phyloP scores from a whole-genome alignment of 35 echinoderm and acorn worm genomes.

The Patiria miniata region DNA sequence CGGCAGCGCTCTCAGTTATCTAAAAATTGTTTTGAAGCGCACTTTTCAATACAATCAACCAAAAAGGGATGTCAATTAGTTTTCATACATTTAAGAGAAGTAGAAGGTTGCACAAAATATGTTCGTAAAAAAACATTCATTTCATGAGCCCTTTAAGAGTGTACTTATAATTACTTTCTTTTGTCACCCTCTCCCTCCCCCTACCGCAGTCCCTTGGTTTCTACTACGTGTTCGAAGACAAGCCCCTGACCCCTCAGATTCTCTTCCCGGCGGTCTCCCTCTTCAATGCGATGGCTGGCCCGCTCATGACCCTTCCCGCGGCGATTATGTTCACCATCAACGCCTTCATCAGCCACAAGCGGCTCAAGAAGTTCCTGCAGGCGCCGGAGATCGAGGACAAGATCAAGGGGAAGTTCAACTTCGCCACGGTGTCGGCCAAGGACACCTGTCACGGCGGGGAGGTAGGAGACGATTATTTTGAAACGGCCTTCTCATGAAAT shows the following conservation, averaged over 20 bases:
- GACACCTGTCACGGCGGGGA: background rate
- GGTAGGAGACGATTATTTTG: slow-evolving; percentile 41
- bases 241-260: slow-evolving; percentile 74
- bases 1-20: too few relatives aligned
- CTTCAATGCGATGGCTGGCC: slow-evolving; percentile 83
- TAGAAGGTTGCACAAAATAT: too few relatives aligned
- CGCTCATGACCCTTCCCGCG: slow-evolving; percentile 69
- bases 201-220: slow-evolving; percentile 46
- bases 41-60: too few relatives aligned
- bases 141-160: too few relatives aligned
- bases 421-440: slow-evolving; percentile 57
- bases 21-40: too few relatives aligned
- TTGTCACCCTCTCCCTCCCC: too few relatives aligned
- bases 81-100: too few relatives aligned
- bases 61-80: too few relatives aligned
- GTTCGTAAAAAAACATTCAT: too few relatives aligned
- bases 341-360: slow-evolving; percentile 68
- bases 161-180: too few relatives aligned
- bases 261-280: slow-evolving; percentile 78
- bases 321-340: slow-evolving; percentile 78
- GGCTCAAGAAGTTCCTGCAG: slow-evolving; percentile 49
- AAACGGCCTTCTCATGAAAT: background rate
- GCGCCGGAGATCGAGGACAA: slow-evolving; percentile 62
- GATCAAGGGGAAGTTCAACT: slow-evolving; percentile 54
- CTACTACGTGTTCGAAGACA: slow-evolving; percentile 44